These are phyloP conservation scores for Agrochola macilenta DNA, from an alignment of 2,888 invertebrate genomes.

Conservation along the genomic window DNA sequence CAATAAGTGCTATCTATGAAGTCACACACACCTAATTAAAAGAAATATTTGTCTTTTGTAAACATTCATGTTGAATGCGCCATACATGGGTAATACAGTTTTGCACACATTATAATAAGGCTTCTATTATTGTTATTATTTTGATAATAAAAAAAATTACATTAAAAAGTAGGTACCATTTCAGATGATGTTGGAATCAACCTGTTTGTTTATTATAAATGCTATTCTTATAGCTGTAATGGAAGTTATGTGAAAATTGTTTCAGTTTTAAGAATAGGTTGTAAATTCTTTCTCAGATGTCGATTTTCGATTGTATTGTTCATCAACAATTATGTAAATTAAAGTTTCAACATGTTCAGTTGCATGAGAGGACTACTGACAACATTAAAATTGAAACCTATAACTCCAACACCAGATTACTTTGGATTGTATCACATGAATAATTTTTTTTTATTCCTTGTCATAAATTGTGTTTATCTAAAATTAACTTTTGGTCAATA, in stretches of 20 bases:
- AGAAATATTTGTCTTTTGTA: slow-evolving; percentile 19
- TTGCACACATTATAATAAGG: slow-evolving; percentile 18
- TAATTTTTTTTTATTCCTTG: neutral
- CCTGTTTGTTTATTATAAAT: neutral
- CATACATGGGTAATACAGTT: neutral
- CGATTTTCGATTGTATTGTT: neutral
- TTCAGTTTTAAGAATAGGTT: neutral
- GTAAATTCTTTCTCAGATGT: neutral
- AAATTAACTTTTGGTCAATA: neutral
- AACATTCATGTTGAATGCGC: slow-evolving; percentile 1
- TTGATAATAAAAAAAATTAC: neutral
- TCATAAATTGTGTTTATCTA: neutral
- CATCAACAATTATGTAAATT: neutral
- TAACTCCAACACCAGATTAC: neutral
- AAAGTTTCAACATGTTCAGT: neutral
- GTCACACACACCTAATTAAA: slow-evolving; percentile 20
- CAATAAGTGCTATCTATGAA: slow-evolving; percentile 17
- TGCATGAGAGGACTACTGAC: too few relatives aligned
- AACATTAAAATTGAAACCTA: neutral
- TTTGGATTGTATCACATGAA: neutral
- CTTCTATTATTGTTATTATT: slow-evolving; percentile 7
- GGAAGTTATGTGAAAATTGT: neutral
- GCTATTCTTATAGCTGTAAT: neutral
- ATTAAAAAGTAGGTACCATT: neutral
- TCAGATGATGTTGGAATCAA: neutral